phyloP scores from a whole-genome alignment of 1,140 invertebrate genomes.

The Lerema accius region DNA sequence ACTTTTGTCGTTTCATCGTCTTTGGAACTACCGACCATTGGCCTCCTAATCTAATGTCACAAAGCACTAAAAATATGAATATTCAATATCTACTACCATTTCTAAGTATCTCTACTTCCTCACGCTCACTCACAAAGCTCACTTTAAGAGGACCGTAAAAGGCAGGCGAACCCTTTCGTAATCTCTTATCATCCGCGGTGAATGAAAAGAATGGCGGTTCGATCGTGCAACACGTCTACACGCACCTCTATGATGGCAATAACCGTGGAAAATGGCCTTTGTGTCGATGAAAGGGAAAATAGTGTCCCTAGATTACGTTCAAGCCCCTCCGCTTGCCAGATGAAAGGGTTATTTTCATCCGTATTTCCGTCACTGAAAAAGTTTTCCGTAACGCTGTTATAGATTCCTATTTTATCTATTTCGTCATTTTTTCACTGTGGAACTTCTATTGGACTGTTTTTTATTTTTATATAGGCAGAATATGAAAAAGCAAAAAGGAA shows the following conservation, averaged over 20 bases:
- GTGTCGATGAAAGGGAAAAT: conserved; percentile 53
- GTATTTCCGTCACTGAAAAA: conserved; percentile 36
- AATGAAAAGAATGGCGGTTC: conserved; percentile 15
- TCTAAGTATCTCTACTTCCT: background rate
- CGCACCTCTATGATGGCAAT: conserved; percentile 44
- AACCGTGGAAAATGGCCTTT: conserved; percentile 57
- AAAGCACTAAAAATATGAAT: background rate
- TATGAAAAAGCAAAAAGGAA: too few relatives aligned
- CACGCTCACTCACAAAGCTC: background rate
- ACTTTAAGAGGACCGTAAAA: conserved; percentile 23
- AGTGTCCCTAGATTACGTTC: conserved; percentile 52
- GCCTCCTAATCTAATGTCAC: too few relatives aligned
- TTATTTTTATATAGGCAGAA: too few relatives aligned
- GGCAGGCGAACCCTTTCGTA: conserved; percentile 22
- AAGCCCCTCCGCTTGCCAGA: conserved; percentile 50
- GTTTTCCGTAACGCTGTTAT: background rate
- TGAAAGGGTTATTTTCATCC: conserved; percentile 54
- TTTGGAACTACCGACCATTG: too few relatives aligned
- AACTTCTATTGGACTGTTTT: too few relatives aligned
- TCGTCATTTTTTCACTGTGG: background rate
- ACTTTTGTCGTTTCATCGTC: too few relatives aligned
- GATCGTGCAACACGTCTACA: conserved; percentile 19
- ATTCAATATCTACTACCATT: conserved; percentile 4
- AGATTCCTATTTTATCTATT: background rate
- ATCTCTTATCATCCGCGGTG: conserved; percentile 24